phyloP scores from a whole-genome alignment of 2,113 vertebrate species.

The Oncorhynchus masou region DNA sequence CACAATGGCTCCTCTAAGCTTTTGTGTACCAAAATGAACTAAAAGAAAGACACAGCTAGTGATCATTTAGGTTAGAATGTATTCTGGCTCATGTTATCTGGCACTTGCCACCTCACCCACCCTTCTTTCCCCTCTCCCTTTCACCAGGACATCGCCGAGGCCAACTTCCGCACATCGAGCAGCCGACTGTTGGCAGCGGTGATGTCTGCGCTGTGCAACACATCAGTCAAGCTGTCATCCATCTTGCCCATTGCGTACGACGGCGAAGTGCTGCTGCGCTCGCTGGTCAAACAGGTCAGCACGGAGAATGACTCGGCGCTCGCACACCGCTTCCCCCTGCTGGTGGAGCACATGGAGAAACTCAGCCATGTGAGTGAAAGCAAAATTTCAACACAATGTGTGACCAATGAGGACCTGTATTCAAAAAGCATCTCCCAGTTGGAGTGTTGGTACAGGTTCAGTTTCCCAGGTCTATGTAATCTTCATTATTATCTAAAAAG shows the following conservation, averaged over 20 bases:
- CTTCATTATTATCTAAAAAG: no score
- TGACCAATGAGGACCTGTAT: background rate
- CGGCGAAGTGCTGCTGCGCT: conserved; percentile 89
- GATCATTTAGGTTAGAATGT: no score
- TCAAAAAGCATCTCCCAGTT: no score
- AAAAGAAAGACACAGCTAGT: background rate
- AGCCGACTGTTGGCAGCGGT: conserved; percentile 94
- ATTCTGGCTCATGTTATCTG: no score
- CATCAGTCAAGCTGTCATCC: conserved; percentile 93
- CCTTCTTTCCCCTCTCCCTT: background rate
- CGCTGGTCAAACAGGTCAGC: conserved; percentile 95
- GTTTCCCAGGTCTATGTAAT: no score
- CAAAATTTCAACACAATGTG: background rate
- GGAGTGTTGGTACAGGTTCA: no score
- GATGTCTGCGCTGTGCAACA: conserved; percentile 98
- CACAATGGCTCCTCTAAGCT: no score
- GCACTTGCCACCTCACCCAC: no score
- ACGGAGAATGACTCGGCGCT: conserved; percentile 96
- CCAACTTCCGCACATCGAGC: conserved; percentile 96
- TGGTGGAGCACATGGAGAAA: conserved; percentile 98
- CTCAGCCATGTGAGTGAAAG: conserved; percentile 86
- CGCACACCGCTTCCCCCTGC: conserved; percentile 92
- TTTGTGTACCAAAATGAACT: background rate
- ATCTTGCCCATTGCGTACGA: conserved; percentile 98
- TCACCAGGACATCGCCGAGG: conserved; percentile 92